phyloP scores from a whole-genome alignment of 2,797 vertebrate species.

The Limnodromus scolopaceus region DNA sequence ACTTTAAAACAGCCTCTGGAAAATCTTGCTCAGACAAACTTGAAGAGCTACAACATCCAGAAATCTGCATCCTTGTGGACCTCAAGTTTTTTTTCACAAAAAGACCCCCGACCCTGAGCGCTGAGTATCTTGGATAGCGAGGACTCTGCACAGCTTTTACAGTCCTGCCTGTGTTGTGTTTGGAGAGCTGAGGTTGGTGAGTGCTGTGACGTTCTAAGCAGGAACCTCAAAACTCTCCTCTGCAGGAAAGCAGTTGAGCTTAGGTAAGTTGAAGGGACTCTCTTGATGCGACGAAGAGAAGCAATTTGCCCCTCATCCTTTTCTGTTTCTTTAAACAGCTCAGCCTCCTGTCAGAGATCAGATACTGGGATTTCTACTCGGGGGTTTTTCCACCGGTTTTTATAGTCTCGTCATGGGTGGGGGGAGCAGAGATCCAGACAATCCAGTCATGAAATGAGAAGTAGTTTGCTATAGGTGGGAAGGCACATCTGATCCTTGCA shows the following conservation, averaged over 20 bases:
- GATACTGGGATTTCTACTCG: fast-evolving
- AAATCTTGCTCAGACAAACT: not conserved
- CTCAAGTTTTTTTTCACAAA: not conserved
- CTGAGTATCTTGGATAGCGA: not conserved
- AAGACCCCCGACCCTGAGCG: not conserved
- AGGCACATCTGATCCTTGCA: not conserved
- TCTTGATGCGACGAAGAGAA: fast-evolving
- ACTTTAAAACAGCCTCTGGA: not conserved
- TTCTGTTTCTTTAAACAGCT: not conserved
- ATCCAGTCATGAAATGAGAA: not conserved
- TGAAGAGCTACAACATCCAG: not conserved
- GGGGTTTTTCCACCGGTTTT: not conserved
- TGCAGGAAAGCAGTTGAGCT: not conserved
- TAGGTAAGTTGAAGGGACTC: not conserved
- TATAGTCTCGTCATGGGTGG: fast-evolving
- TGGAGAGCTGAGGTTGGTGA: not conserved
- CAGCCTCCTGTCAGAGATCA: fast-evolving
- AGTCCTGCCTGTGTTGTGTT: not conserved
- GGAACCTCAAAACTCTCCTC: not conserved
- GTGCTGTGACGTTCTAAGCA: not conserved
- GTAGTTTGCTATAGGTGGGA: not conserved
- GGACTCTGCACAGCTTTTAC: not conserved
- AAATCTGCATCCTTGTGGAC: not conserved
- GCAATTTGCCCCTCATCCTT: not conserved
- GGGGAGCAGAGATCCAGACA: not conserved